Conservation (phyloP, 2,888 invertebrate genomes). For the Conistra vaccinii region DNA sequence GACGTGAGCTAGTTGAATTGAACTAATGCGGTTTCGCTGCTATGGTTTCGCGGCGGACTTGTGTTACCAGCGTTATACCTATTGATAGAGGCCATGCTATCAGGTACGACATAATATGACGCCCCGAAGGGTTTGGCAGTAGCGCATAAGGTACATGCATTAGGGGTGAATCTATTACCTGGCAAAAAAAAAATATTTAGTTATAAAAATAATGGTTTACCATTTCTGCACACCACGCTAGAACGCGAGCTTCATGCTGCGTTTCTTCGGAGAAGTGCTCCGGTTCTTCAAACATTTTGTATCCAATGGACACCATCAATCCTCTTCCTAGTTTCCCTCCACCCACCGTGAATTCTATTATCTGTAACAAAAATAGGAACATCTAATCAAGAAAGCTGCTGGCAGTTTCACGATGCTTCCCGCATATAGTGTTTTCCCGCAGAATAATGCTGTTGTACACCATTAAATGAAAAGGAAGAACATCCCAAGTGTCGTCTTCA, state of each 20-base stretch:
- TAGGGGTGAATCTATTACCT: no score
- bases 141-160: neutral
- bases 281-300: constrained; percentile 48
- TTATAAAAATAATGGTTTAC: constrained; percentile 27
- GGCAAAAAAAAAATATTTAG: neutral
- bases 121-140: neutral
- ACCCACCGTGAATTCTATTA: constrained; percentile 40
- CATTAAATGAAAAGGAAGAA: neutral
- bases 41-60: no score
- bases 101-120: neutral
- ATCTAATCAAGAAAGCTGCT: neutral
- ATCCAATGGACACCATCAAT: constrained; percentile 34
- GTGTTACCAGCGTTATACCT: no score
- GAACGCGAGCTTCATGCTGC: constrained; percentile 47
- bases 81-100: neutral
- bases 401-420: neutral
- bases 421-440: neutral
- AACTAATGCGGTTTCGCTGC: no score
- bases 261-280: constrained; percentile 33
- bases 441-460: neutral
- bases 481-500: neutral
- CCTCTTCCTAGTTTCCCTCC: constrained; percentile 46
- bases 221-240: constrained; percentile 60
- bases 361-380: constrained; percentile 31
- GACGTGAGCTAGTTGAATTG: no score